A percentile compares a stretch with the other conserved stretches of the same genome.
phyloP scores from a whole-genome alignment of 92 coral and sea anemone genomes.

The Phenganax marumi region DNA sequence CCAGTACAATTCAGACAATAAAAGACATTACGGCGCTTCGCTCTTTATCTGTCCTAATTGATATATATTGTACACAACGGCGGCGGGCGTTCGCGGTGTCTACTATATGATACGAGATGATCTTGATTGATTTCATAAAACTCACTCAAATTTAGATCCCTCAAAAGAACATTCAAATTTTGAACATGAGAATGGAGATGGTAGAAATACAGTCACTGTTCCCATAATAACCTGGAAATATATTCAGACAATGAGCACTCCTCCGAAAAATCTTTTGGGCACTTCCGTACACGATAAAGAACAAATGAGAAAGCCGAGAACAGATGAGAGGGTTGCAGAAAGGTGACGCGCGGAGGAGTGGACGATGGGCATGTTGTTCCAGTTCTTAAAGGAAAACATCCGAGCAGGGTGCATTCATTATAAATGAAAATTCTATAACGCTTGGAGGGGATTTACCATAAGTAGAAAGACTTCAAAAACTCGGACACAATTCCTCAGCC shows the following conservation, averaged over 20 bases:
- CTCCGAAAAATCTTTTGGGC: too few relatives aligned
- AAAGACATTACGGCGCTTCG: too few relatives aligned
- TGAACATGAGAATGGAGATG: constrained; percentile 88
- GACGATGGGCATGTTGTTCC: too few relatives aligned
- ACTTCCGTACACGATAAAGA: too few relatives aligned
- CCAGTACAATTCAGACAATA: too few relatives aligned
- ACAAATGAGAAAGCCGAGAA: too few relatives aligned
- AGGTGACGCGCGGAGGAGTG: background rate
- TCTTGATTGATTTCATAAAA: background rate
- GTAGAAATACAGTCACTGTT: constrained; percentile 89
- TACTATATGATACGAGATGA: too few relatives aligned
- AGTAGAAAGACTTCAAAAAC: constrained; percentile 79
- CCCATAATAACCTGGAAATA: constrained; percentile 73
- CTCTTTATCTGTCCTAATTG: background rate
- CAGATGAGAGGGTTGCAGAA: background rate
- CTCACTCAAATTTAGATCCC: constrained; percentile 66
- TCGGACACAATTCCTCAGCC: constrained; percentile 78
- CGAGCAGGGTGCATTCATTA: background rate
- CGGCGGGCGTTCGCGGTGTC: background rate
- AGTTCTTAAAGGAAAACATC: background rate
- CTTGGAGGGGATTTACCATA: constrained; percentile 57
- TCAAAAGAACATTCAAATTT: constrained; percentile 70
- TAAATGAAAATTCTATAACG: too few relatives aligned
- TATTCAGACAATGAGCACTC: too few relatives aligned
- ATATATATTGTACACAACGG: background rate